These are phyloP conservation scores for Toxotes lorentzi DNA, from an alignment of 2,797 vertebrate genomes.

Conservation along the genomic window DNA sequence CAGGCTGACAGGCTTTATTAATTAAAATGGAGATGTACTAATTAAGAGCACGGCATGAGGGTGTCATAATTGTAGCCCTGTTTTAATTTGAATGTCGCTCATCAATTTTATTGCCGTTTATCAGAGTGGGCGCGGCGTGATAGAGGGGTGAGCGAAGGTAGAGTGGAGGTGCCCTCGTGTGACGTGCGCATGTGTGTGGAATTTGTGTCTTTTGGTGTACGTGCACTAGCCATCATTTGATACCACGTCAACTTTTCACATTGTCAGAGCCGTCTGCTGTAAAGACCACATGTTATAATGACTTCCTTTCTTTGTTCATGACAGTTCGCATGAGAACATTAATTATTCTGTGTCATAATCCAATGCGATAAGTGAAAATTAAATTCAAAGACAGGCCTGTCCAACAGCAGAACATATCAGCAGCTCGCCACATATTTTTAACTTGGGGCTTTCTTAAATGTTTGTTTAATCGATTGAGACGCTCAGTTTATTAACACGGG, in stretches of 20 bases:
- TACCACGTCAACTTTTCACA: constrained; percentile 4
- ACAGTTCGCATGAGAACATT: constrained; percentile 36
- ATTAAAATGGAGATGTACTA: constrained; percentile 84
- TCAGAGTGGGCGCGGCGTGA: constrained; percentile 38
- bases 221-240: constrained; percentile 23
- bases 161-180: constrained; percentile 32
- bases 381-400: constrained; percentile 29
- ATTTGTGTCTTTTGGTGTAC: not conserved
- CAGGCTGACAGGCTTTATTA: constrained; percentile 78
- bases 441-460: constrained; percentile 1
- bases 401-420: constrained; percentile 21
- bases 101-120: constrained; percentile 76
- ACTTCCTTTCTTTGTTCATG: constrained; percentile 33
- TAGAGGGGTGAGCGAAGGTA: constrained; percentile 6
- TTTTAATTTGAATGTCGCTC: constrained; percentile 79
- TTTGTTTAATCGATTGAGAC: constrained; percentile 12
- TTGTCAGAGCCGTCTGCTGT: constrained; percentile 8
- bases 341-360: constrained; percentile 50
- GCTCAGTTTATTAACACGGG: not conserved
- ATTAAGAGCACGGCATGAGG: constrained; percentile 77
- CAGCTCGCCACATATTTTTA: constrained; percentile 11
- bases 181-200: constrained; percentile 3
- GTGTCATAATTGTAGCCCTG: constrained; percentile 75
- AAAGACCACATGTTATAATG: constrained; percentile 32
- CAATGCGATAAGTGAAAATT: constrained; percentile 40